Evolutionary conservation across 2,113 vertebrate genomes (phyloP), one percentile per base, ranked within the genome.

Genomic region (Leptobrachium leishanense): DNA sequence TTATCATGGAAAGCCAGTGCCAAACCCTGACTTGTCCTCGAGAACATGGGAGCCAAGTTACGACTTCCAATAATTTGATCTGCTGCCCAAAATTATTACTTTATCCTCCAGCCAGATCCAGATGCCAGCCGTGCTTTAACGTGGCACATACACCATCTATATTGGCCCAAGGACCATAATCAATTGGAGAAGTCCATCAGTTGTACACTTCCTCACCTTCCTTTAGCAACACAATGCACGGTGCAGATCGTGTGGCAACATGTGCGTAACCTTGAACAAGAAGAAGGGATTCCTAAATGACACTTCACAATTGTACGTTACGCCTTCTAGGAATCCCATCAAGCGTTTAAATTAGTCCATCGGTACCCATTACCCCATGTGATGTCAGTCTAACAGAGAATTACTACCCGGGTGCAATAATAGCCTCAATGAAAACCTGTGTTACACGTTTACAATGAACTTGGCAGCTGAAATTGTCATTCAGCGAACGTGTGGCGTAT

Each of bases 31-130:
- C 6, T 46, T 41, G 55, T 72, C 69, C 69, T 79, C 50, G 77
- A 72, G n/a, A 64, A 71, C 20, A 6, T 53, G 54, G n/a, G 64
- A 2, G 31, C 68, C 15, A 72, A 15, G 31, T 54, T 55, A 66
- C 31, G 77, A 72, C 40, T 72, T 72, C 69, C 59, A 72, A 72
- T 79, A 72, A 79, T 79, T 65, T 72, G 77, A 31, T 72, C 69
- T 39, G 46, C 62, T 79, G 69, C 59, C 20, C 77, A 43, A 65
- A 43, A 5, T 13, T 78, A 39, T 63, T 46, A 11, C 53, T n/a
- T 13, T 42, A 64, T 64, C 70, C 59, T 72, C 15, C 2, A 55
- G 59, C 76, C 15, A 11, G 13, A 72, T 53, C 8, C 12, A 39
- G 44, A 65, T 42, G 76, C 68, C 68, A 79, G 62, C 44, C 72